Percentiles rank a stretch among this genome's conserved stretches.
Conservation (phyloP, 2,888 invertebrate species). For the Panorpa germanica region DNA sequence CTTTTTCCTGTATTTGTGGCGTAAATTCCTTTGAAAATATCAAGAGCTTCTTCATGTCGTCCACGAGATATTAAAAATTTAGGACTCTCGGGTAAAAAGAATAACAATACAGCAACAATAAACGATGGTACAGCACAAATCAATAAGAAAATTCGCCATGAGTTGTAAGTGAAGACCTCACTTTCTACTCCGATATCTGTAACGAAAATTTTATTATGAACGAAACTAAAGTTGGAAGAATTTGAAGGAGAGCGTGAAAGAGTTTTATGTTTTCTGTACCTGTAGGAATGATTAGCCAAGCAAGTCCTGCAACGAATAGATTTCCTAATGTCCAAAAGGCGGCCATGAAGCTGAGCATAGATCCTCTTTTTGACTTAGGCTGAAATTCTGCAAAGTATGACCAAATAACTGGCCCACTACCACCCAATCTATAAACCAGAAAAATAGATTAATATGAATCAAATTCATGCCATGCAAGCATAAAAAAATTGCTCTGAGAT, state of each 20-base stretch:
- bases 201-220: conserved; percentile 8
- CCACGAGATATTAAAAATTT: conserved; percentile 71
- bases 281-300: conserved; percentile 55
- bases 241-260: not conserved
- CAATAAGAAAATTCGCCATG: conserved; percentile 81
- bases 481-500: conserved; percentile 9
- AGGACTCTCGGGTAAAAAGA: conserved; percentile 78
- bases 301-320: conserved; percentile 72
- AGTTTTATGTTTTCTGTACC: conserved; percentile 18
- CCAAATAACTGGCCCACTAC: conserved; percentile 86
- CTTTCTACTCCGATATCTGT: conserved; percentile 50
- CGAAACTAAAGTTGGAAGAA: conserved; percentile 4
- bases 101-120: conserved; percentile 62
- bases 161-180: conserved; percentile 60
- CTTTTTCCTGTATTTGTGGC: conserved; percentile 61
- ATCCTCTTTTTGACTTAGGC: conserved; percentile 74
- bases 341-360: conserved; percentile 86
- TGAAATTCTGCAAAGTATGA: conserved; percentile 91
- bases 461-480: conserved; percentile 4
- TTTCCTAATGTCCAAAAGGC: conserved; percentile 92
- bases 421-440: conserved; percentile 46
- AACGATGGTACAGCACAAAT: conserved; percentile 80
- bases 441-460: conserved; percentile 3
- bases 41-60: conserved; percentile 59
- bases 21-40: conserved; percentile 65